These are phyloP conservation scores for Engystomops pustulosus DNA, from an alignment of 2,113 vertebrate species.

Conservation along the genomic window DNA sequence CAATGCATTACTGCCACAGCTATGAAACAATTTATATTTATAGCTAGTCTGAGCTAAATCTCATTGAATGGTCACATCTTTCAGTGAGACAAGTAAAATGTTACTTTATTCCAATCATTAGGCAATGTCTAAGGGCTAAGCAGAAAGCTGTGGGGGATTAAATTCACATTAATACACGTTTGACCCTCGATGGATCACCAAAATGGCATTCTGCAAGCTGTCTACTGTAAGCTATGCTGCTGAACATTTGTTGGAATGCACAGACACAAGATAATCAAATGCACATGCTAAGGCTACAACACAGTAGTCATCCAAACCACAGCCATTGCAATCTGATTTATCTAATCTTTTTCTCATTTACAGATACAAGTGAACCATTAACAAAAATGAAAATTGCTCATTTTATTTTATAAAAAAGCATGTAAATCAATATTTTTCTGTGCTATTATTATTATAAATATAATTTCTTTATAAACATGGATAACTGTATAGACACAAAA, in stretches of 20 bases:
- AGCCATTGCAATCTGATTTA: neutral
- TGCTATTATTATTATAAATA: too few relatives aligned
- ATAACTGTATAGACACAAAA: too few relatives aligned
- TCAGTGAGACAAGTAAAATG: constrained; percentile 42
- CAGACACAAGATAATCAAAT: constrained; percentile 29
- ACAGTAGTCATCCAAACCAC: neutral
- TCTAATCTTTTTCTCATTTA: neutral
- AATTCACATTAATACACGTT: constrained; percentile 11
- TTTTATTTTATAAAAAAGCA: too few relatives aligned
- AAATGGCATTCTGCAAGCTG: constrained; percentile 38
- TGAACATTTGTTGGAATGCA: constrained; percentile 44
- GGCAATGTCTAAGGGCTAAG: constrained; percentile 40
- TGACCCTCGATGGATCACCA: constrained; percentile 42
- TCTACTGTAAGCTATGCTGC: constrained; percentile 14
- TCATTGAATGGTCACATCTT: constrained; percentile 36
- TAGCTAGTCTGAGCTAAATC: constrained; percentile 23
- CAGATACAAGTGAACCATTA: neutral
- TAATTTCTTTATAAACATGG: too few relatives aligned
- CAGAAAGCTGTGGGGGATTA: constrained; percentile 15
- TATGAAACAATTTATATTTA: constrained; percentile 35
- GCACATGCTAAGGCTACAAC: constrained; percentile 14
- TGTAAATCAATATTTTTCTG: too few relatives aligned
- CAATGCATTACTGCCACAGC: neutral
- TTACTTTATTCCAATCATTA: constrained; percentile 41
- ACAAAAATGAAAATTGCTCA: neutral